Percentiles rank a stretch among this genome's conserved stretches.
Evolutionary conservation across 2,113 vertebrate species (phyloP).

Genomic region (Clarias magur): DNA sequence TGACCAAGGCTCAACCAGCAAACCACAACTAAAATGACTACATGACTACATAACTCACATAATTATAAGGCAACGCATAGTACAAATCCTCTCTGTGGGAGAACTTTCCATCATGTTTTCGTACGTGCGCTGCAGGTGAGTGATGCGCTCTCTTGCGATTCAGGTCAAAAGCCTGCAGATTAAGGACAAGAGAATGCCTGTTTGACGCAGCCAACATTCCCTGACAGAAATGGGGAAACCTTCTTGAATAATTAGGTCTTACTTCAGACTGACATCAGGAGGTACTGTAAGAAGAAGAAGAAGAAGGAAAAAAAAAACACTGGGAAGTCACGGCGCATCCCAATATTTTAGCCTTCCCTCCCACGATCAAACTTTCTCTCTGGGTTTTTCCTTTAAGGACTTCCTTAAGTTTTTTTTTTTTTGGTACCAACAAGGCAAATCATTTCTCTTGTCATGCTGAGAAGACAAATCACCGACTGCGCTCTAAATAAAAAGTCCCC

Average conservation of each 20-base stretch:
- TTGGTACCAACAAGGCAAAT: background rate
- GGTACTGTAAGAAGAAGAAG: background rate
- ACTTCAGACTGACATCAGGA: slow-evolving; percentile 53
- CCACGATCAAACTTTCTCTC: slow-evolving; percentile 29
- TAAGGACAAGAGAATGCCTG: slow-evolving; percentile 63
- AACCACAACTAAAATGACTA: slow-evolving; percentile 38
- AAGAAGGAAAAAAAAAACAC: slow-evolving; percentile 34
- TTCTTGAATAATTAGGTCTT: slow-evolving; percentile 63
- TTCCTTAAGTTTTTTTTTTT: background rate
- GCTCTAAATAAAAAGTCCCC: background rate
- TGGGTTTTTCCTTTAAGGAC: background rate
- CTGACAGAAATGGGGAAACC: slow-evolving; percentile 53
- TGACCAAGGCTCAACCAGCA: slow-evolving; percentile 27
- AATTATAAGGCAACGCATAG: slow-evolving; percentile 43
- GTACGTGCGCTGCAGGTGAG: slow-evolving; percentile 20
- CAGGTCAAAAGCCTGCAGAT: slow-evolving; percentile 31
- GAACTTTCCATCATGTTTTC: slow-evolving; percentile 41
- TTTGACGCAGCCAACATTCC: slow-evolving; percentile 53
- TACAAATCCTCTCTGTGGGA: slow-evolving; percentile 38
- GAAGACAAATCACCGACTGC: no score
- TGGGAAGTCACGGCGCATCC: slow-evolving; percentile 54
- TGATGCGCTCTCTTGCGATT: slow-evolving; percentile 37
- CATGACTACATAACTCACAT: slow-evolving; percentile 44
- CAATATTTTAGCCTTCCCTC: slow-evolving; percentile 35
- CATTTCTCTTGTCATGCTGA: background rate